Evolutionary conservation across 1,140 invertebrate genomes (phyloP).

Genomic region (Trinorchestia longiramus): DNA sequence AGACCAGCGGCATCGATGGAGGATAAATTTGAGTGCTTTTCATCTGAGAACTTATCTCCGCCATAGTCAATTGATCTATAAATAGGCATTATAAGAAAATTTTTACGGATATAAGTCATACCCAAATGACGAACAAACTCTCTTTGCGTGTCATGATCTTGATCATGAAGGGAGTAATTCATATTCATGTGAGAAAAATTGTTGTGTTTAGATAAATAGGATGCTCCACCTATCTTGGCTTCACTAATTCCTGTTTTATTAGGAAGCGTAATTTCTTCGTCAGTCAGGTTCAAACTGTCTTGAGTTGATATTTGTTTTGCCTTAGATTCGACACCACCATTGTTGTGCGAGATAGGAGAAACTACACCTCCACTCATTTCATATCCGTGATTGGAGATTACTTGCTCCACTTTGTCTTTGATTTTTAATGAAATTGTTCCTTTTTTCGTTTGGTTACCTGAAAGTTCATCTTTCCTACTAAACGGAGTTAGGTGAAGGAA

Average conservation of each 20-base stretch:
- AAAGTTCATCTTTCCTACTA: not conserved
- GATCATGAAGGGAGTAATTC: not conserved
- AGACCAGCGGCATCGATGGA: not conserved
- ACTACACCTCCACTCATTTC: not conserved
- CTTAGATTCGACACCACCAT: not conserved
- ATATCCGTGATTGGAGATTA: not conserved
- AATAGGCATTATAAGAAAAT: conserved; percentile 18
- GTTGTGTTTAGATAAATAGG: not conserved
- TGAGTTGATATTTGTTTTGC: not conserved
- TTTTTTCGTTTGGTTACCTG: not conserved
- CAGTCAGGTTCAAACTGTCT: not conserved
- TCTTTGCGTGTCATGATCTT: not conserved
- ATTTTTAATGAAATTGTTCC: not conserved
- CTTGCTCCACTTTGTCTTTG: not conserved
- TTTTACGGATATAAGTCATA: conserved; percentile 6
- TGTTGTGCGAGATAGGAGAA: not conserved
- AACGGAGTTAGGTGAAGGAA: not conserved
- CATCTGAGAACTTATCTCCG: not conserved
- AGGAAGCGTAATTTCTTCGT: not conserved
- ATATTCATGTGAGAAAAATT: not conserved
- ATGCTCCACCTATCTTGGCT: not conserved
- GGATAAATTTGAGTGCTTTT: not conserved
- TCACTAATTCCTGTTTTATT: not conserved
- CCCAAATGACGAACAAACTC: not conserved
- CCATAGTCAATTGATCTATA: not conserved